Percentiles rank a stretch among this genome's conserved stretches.
Conservation (phyloP, 2,888 invertebrate genomes). For the Eurytoma adleriae region DNA sequence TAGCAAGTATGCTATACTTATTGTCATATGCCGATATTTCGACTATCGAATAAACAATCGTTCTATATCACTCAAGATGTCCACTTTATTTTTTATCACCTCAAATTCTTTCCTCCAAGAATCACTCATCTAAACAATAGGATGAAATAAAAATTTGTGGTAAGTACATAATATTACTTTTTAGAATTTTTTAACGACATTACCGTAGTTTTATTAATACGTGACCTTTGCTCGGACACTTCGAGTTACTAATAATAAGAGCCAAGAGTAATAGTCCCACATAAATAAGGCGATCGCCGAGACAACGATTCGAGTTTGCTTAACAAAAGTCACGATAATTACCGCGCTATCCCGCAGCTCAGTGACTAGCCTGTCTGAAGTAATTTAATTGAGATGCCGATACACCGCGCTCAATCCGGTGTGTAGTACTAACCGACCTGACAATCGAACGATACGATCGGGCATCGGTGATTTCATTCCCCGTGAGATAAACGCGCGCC, state of each 20-base stretch:
- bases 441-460: conserved; percentile 43
- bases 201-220: not conserved
- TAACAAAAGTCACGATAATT: conserved; percentile 36
- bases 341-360: conserved; percentile 1
- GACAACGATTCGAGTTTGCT: conserved; percentile 7
- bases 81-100: not conserved
- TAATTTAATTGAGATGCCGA: conserved; percentile 41
- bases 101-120: not conserved
- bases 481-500: not conserved
- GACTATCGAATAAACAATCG: conserved; percentile 48
- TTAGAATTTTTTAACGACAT: not conserved
- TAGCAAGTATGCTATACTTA: conserved; percentile 32
- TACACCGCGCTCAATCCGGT: not conserved
- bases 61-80: conserved; percentile 28
- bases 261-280: conserved; percentile 9
- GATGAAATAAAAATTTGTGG: not conserved
- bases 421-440: conserved; percentile 3
- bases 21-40: conserved; percentile 24
- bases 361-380: conserved; percentile 21
- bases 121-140: too few species aligned
- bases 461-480: conserved; percentile 32
- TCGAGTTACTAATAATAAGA: not conserved
- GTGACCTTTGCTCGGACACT: not conserved
- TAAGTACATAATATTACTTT: conserved; percentile 9
- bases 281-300: conserved; percentile 9